These are phyloP conservation scores for Oreochromis grahami DNA, from an alignment of 2,797 vertebrate species.

Conservation along the genomic window DNA sequence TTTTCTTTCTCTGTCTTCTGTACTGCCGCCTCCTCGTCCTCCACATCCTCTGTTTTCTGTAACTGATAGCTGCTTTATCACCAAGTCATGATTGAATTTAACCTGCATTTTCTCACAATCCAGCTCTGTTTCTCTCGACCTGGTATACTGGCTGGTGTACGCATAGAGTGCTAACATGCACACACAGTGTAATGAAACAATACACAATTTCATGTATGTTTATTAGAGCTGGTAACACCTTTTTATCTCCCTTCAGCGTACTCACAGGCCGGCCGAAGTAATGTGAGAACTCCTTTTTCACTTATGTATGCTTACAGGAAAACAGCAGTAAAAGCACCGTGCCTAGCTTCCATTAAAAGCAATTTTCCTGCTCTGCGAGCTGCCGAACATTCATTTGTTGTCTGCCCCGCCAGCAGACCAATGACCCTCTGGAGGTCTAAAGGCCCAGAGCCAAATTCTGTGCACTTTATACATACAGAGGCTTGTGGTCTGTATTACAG, in stretches of 20 bases:
- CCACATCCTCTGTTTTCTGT: conserved; percentile 33
- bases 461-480: background rate
- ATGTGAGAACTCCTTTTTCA: conserved; percentile 44
- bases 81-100: conserved; percentile 59
- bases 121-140: background rate
- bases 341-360: conserved; percentile 51
- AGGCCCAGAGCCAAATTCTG: conserved; percentile 3
- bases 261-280: conserved; percentile 37
- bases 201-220: conserved; percentile 13
- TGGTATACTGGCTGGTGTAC: background rate
- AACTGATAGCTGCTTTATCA: conserved; percentile 67
- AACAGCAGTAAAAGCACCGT: conserved; percentile 51
- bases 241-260: conserved; percentile 23
- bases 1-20: background rate
- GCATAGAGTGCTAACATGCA: background rate
- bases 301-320: conserved; percentile 59
- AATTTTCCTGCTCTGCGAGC: conserved; percentile 21
- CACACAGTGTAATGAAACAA: background rate
- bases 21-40: background rate
- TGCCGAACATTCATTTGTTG: conserved; percentile 34
- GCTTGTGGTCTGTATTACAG: background rate
- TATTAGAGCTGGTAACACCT: background rate
- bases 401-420: conserved; percentile 12
- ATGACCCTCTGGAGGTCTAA: conserved; percentile 37
- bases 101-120: conserved; percentile 52